Percentiles rank a stretch among this genome's conserved stretches.
phyloP scores from a whole-genome alignment of 1,140 invertebrate species.

The Drosophila fuyamai region DNA sequence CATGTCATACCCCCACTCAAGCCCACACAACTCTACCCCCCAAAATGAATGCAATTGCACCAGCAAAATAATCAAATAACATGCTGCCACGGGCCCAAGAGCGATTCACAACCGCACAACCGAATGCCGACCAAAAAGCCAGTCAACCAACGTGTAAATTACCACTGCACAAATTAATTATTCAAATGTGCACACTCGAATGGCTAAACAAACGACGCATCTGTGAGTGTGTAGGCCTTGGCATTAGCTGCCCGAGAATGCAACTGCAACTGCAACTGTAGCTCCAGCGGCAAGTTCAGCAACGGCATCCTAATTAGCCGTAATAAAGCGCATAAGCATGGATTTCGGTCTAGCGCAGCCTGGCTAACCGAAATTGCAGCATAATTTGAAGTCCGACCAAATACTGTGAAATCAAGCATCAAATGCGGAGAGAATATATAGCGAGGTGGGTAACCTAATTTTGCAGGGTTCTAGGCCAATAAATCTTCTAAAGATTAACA shows the following conservation, averaged over 20 bases:
- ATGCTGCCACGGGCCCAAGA: conserved; percentile 6
- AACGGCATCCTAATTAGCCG: conserved; percentile 66
- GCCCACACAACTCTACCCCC: background rate
- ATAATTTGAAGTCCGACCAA: conserved; percentile 41
- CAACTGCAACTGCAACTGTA: conserved; percentile 13
- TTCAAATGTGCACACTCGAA: conserved; percentile 82
- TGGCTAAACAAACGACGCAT: conserved; percentile 59
- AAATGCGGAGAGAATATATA: conserved; percentile 23
- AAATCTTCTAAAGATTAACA: background rate
- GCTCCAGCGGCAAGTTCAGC: conserved; percentile 21
- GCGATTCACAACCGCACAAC: conserved; percentile 41
- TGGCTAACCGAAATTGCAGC: conserved; percentile 57
- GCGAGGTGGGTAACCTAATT: background rate
- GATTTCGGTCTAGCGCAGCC: conserved; percentile 50
- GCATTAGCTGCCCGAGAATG: conserved; percentile 14
- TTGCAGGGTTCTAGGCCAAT: background rate
- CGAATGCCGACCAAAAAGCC: conserved; percentile 70
- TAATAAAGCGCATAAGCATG: conserved; percentile 71
- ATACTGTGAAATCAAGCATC: conserved; percentile 41
- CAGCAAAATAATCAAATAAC: conserved; percentile 79
- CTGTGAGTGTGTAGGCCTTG: conserved; percentile 17
- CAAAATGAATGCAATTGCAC: conserved; percentile 40
- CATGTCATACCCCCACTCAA: conserved; percentile 46
- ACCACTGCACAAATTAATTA: conserved; percentile 83
- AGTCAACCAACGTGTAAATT: conserved; percentile 80